Evolutionary conservation across 2,113 vertebrate species (phyloP).

Genomic region (Emydocephalus ijimae): DNA sequence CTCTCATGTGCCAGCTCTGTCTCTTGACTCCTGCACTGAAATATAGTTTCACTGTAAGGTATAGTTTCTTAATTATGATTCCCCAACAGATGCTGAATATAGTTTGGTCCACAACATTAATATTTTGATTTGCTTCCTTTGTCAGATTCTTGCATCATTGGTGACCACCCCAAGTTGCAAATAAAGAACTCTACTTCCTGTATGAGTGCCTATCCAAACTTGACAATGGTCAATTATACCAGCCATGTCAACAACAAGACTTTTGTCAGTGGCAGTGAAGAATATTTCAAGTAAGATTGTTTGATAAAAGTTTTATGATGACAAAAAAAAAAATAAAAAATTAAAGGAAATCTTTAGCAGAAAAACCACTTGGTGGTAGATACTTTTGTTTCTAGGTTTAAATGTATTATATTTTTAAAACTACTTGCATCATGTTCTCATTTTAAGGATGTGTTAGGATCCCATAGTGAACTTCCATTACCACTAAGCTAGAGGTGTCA

Average conservation of each 20-base stretch:
- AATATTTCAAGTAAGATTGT: conserved; percentile 95
- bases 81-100: background rate
- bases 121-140: conserved; percentile 24
- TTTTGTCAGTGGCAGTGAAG: conserved; percentile 95
- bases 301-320: background rate
- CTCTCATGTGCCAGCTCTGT: no score
- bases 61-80: background rate
- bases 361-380: background rate
- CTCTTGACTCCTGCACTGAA: background rate
- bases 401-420: background rate
- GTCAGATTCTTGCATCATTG: conserved; percentile 87
- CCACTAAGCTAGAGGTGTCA: no score
- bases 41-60: background rate
- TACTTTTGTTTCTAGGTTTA: background rate
- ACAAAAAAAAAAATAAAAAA: background rate
- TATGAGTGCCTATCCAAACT: conserved; percentile 87
- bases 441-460: background rate
- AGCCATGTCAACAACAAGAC: conserved; percentile 86
- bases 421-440: background rate
- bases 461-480: background rate
- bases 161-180: conserved; percentile 83
- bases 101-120: background rate
- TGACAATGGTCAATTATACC: conserved; percentile 86
- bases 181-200: conserved; percentile 93
- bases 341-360: background rate